These are phyloP conservation scores for Arctopsyche grandis DNA, from an alignment of 1,140 invertebrate genomes.

Conservation along the genomic window DNA sequence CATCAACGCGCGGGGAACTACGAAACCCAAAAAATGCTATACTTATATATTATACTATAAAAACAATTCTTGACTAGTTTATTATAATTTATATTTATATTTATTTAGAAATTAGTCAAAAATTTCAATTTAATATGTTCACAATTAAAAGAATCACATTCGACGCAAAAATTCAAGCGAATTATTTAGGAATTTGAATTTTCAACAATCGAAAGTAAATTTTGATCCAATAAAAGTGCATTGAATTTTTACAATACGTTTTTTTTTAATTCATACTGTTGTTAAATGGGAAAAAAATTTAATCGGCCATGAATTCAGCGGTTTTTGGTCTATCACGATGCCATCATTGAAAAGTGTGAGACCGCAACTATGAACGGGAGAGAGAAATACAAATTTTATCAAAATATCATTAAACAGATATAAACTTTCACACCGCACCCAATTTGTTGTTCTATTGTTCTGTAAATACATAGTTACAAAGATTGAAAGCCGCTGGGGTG, in stretches of 20 bases:
- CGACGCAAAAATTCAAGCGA: not conserved
- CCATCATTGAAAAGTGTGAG: conserved; percentile 10
- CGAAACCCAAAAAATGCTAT: conserved; percentile 9
- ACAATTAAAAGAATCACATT: not conserved
- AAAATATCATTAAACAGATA: conserved; percentile 21
- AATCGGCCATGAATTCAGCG: not conserved
- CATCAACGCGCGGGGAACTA: not conserved
- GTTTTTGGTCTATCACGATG: conserved; percentile 13
- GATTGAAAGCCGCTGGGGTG: not conserved
- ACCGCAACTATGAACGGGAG: not conserved
- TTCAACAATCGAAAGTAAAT: no score
- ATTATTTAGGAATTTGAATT: no score
- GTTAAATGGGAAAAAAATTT: not conserved
- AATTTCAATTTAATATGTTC: not conserved
- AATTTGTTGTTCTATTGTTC: conserved; percentile 11
- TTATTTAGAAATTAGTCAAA: not conserved
- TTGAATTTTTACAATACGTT: not conserved
- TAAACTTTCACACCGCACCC: conserved; percentile 12
- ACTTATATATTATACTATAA: not conserved
- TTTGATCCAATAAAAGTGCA: no score
- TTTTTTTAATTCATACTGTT: not conserved
- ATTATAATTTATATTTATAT: not conserved
- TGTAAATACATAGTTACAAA: not conserved
- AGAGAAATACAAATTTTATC: conserved; percentile 2
- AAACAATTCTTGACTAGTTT: not conserved